Evolutionary conservation across 1,140 invertebrate genomes (phyloP).

Genomic region (Asbolus verrucosus): DNA sequence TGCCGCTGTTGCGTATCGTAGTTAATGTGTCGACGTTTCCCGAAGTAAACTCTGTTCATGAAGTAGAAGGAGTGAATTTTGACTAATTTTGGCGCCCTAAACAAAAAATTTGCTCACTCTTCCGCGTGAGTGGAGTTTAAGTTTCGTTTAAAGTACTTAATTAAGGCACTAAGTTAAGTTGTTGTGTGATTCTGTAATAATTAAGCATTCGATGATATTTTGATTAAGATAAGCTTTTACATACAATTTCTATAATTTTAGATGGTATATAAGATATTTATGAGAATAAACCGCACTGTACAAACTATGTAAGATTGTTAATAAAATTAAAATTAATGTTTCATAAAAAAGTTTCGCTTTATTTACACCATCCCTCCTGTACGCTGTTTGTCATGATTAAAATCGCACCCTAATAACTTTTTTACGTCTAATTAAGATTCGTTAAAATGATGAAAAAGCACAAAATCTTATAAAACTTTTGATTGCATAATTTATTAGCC

Average conservation of each 20-base stretch:
- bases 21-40: no score
- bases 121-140: no score
- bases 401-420: neutral
- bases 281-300: constrained; percentile 37
- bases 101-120: no score
- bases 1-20: no score
- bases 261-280: constrained; percentile 45
- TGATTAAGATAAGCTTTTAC: constrained; percentile 41
- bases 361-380: neutral
- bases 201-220: constrained; percentile 40
- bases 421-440: constrained; percentile 32
- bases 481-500: constrained; percentile 24
- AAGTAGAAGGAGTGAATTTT: no score
- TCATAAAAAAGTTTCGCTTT: constrained; percentile 13
- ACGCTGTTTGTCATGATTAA: neutral
- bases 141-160: no score
- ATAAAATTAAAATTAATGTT: constrained; percentile 39
- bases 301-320: constrained; percentile 34
- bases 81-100: no score
- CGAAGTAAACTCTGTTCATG: no score
- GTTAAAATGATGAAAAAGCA: constrained; percentile 20
- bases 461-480: constrained; percentile 24
- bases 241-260: constrained; percentile 44
- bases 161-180: constrained; percentile 44
- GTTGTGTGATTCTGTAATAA: constrained; percentile 46